Evolutionary conservation across 2,797 vertebrate species (phyloP), one percentile per base, ranked within the genome.

Genomic region (Galaxias olidus): DNA sequence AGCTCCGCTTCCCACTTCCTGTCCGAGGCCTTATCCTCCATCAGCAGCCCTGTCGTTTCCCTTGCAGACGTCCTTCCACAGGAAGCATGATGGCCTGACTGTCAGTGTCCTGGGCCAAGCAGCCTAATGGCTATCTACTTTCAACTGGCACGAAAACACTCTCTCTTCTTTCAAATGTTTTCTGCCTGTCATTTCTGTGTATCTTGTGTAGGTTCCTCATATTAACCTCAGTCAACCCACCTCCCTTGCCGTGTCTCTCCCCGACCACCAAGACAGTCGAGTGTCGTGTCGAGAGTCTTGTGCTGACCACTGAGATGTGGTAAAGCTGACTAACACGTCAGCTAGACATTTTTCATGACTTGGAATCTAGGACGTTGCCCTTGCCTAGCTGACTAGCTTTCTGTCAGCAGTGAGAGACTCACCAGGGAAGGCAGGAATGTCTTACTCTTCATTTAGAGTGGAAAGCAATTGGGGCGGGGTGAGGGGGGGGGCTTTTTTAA

Each of bases 41-140:
- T 45, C 65, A 51, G 72, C 88, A 91, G 82, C 63, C 74, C 79
- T 70, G 81, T 74, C 43, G 66, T 69, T 88, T 87, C 86, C 83
- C 71, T 77, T 80, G 79, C 79, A 85, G 76, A 68, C 80, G 60
- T 81, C 74, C 76, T 79, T 81, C 84, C 65, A 83, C 84, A 83
- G 88, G 88, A 91, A 88, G 85, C 86, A 87, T 88, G 86, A 90
- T 87, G 68, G 76, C 82, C 71, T 65, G 42, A 14, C 41, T 20
- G 14, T 43, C 14, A 52, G 53, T 44, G 57, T n/a, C n/a, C n/a
- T n/a, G n/a, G n/a, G n/a, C n/a, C n/a, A n/a, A n/a, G 44, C 20
- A 14, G 67, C n/a, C 43, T 9, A 30, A 20, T 69, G 55, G 14
- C 49, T 9, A 9, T 6, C 4, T 15, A 4, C 40, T 41, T 58